A percentile compares a stretch with the other conserved stretches of the same genome.
These are phyloP conservation scores for Drosophila meridiana DNA, from an alignment of 2,888 invertebrate genomes.

Conservation along the genomic window DNA sequence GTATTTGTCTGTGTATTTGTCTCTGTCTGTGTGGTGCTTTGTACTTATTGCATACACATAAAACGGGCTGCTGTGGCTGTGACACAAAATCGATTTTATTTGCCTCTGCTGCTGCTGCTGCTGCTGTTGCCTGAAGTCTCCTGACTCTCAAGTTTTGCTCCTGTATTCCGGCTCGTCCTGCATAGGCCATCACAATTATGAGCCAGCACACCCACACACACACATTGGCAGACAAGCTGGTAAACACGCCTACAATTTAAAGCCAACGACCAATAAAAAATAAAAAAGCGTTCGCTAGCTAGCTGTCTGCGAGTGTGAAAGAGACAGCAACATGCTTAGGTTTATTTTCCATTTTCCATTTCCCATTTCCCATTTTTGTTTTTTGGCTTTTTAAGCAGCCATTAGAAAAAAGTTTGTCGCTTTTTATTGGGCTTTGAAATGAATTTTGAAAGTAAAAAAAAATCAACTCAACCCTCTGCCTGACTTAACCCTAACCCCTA, in stretches of 20 bases:
- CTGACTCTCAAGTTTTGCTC: neutral
- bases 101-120: slow-evolving; percentile 34
- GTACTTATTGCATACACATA: slow-evolving; percentile 59
- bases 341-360: slow-evolving; percentile 12
- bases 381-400: slow-evolving; percentile 21
- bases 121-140: slow-evolving; percentile 4
- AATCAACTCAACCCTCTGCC: slow-evolving; percentile 26
- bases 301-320: slow-evolving; percentile 3
- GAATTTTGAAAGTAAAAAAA: neutral
- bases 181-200: slow-evolving; percentile 60
- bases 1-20: neutral
- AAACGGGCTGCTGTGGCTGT: slow-evolving; percentile 56
- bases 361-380: neutral
- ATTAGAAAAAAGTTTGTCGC: slow-evolving; percentile 46
- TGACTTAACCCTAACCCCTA: slow-evolving; percentile 29
- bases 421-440: slow-evolving; percentile 24
- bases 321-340: slow-evolving; percentile 32
- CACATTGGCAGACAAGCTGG: slow-evolving; percentile 16
- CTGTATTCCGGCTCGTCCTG: slow-evolving; percentile 27
- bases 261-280: slow-evolving; percentile 83
- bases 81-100: slow-evolving; percentile 80
- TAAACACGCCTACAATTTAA: slow-evolving; percentile 82
- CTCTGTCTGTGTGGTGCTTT: slow-evolving; percentile 21
- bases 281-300: slow-evolving; percentile 48
- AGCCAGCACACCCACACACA: slow-evolving; percentile 7